Evolutionary conservation across 2,797 vertebrate species (phyloP), one percentile per base, ranked within the genome.

Genomic region (Neomorphus geoffroyi): DNA sequence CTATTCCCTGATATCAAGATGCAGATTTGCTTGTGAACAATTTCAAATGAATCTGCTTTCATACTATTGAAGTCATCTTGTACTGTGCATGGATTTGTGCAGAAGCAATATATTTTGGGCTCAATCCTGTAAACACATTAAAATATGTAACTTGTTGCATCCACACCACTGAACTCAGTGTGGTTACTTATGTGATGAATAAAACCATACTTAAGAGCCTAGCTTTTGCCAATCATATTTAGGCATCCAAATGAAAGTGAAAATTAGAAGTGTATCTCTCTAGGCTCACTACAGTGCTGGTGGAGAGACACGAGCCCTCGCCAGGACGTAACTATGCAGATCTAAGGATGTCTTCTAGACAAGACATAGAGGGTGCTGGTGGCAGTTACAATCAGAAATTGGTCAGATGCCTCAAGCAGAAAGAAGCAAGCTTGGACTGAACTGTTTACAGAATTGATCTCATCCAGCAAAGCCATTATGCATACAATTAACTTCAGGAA

Each of bases 1-100:
- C 71, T 89, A 45, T 94, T 96, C 96, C 96, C 96, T 97, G 96
- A 97, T 97, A 95, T 94, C 86, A 89, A 96, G 88, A 96, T 87
- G 92, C 88, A 94, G 91, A 96, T 90, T 79, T 2, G 73, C 67
- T 93, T 95, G 79, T 69, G 85, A 86, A 80, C 65, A 85, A 72
- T 73, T 92, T 82, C 41, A 80, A 93, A 94, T 92, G 39, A 87
- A 74, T 74, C 62, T 58, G 39, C 7, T 92, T 87, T 85, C 64
- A 61, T 71, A 32, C 46, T 86, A 61, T 7, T 85, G 53, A 86
- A 94, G n/a, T 88, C 2, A 65, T 78, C 45, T 93, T n/a, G 64
- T 87, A 89, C 71, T 89, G 80, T 89, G 67, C 80, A 85, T 89
- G 95, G 74, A 90, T 87, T 94, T 94, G 61, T 85, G 86, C 93